A percentile compares a stretch with the other conserved stretches of the same genome.
These are phyloP conservation scores for Anabacerthia variegaticeps DNA, from an alignment of 2,797 vertebrate genomes.

Conservation along the genomic window DNA sequence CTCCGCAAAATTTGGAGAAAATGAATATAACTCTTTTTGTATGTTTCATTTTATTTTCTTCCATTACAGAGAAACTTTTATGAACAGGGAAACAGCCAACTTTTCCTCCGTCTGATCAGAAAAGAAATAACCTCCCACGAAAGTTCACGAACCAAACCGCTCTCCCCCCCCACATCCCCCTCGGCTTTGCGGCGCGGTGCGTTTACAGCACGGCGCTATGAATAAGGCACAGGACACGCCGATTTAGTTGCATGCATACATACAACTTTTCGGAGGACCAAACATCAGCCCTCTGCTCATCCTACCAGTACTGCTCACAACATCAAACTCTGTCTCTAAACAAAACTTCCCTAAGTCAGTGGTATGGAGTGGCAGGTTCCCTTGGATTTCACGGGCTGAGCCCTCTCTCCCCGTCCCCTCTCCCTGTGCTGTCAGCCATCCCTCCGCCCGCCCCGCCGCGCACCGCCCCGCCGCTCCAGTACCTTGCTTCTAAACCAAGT, in stretches of 20 bases:
- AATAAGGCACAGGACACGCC: neutral
- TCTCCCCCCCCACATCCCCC: conserved; percentile 44
- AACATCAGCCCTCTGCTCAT: neutral
- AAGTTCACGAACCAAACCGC: conserved; percentile 44
- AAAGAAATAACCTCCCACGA: conserved; percentile 30
- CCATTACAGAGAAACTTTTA: neutral
- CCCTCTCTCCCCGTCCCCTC: neutral
- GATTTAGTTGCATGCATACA: neutral
- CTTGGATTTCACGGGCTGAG: neutral
- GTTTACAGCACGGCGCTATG: neutral
- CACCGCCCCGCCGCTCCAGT: neutral
- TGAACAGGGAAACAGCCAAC: neutral
- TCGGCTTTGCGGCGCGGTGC: neutral
- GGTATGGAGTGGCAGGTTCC: conserved; percentile 1
- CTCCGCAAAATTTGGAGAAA: neutral
- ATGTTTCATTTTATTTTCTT: neutral
- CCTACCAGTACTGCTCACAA: neutral
- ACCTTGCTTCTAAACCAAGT: neutral
- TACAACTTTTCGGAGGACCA: neutral
- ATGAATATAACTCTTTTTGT: neutral
- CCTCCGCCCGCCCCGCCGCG: neutral
- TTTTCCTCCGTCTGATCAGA: conserved; percentile 1
- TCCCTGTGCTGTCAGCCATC: neutral
- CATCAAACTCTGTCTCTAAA: neutral
- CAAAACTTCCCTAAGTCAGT: neutral